Evolutionary conservation across 2,888 invertebrate species (phyloP).

Genomic region (Tachina grossa): DNA sequence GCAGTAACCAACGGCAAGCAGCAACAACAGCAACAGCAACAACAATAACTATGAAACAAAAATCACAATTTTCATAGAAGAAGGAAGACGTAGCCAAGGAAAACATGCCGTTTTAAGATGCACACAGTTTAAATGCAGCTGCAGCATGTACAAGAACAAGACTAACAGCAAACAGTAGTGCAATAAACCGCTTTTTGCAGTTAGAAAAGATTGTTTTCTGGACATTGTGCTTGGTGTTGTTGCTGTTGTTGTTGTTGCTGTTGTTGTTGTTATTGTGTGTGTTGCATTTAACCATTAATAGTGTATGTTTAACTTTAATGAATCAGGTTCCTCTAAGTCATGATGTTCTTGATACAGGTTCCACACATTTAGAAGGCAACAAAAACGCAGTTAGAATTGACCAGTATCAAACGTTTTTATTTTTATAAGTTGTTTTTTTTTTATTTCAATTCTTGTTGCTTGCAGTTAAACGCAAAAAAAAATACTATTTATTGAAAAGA

Average conservation of each 20-base stretch:
- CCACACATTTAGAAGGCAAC: constrained; percentile 58
- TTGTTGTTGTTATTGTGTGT: constrained; percentile 19
- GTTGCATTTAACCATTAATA: constrained; percentile 53
- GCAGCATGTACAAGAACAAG: constrained; percentile 59
- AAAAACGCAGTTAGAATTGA: constrained; percentile 66
- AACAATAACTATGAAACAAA: constrained; percentile 42
- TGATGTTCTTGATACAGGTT: constrained; percentile 71
- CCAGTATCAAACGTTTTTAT: constrained; percentile 62
- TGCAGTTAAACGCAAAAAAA: not conserved
- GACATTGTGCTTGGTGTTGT: constrained; percentile 59
- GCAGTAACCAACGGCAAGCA: constrained; percentile 53
- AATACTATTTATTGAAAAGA: constrained; percentile 50
- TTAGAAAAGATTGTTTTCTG: constrained; percentile 68
- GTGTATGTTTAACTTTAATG: constrained; percentile 67
- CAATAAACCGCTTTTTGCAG: constrained; percentile 70
- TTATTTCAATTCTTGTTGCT: constrained; percentile 3
- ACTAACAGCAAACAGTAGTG: constrained; percentile 65
- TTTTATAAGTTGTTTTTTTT: constrained; percentile 14
- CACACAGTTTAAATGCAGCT: constrained; percentile 66
- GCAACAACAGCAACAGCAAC: constrained; percentile 53
- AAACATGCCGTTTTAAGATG: constrained; percentile 65
- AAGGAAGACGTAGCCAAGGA: constrained; percentile 62
- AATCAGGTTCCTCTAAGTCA: constrained; percentile 70
- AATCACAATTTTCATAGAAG: constrained; percentile 63
- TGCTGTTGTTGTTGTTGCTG: constrained; percentile 17